Evolutionary conservation across 2,888 invertebrate genomes (phyloP), one percentile per base, ranked within the genome.

Genomic region (Ypsolopha sequella): DNA sequence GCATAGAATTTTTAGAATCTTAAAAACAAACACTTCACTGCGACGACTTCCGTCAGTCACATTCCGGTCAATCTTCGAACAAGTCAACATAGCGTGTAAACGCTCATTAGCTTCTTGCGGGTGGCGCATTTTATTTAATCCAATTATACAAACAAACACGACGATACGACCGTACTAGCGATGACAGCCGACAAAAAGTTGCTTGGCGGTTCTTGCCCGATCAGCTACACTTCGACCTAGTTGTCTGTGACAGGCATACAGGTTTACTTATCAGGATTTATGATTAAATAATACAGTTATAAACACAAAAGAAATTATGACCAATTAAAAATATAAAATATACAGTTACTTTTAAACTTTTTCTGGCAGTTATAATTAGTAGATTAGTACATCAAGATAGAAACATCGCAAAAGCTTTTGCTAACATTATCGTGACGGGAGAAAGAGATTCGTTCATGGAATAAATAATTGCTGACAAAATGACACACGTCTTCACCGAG

Each of bases 241-340:
- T 75, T 72, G 69, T 69, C 64, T 64, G 64, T 64, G 66, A 70
- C 60, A 65, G 62, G 70, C 69, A 71, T 70, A 68, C 68, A 66
- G 60, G 9, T 36, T 43, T 24, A 13, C 47, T 75, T 75, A 76
- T 80, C 74, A 76, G 73, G 73, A 72, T 66, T 70, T 69, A 69
- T 73, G 70, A 78, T 77, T 77, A 80, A 80, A 75, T 76, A 73
- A 73, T 71, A 79, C 73, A 74, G 74, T 77, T 77, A 69, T 63
- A 54, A 55, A 65, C 60, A 75, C 72, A 75, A 76, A 69, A 68
- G 70, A 67, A 52, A 53, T 44, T 51, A 51, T 36, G 36, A 48
- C 41, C 41, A 49, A 49, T 48, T 53, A 64, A 64, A 68, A 68
- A 66, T 64, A 60, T 60, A 58, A 24, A 55, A 58, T 55, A 51